Percentiles rank a stretch among this genome's conserved stretches.
These are phyloP conservation scores for Montipora sp. DNA, from an alignment of 64 coral and sea anemone species.

Conservation along the genomic window DNA sequence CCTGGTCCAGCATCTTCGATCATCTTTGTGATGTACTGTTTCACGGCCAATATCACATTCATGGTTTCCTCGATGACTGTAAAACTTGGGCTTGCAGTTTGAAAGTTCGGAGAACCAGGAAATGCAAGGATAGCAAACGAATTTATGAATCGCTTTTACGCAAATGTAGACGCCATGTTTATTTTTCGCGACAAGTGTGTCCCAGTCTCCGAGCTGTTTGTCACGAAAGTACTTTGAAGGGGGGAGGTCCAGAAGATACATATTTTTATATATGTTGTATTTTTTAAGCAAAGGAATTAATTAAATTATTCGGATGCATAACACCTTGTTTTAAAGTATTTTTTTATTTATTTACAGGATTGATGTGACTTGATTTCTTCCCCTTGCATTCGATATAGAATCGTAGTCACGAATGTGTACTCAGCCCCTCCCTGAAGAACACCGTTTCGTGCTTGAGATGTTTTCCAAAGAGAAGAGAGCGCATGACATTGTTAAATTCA, in stretches of 20 bases:
- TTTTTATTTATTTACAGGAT: neutral
- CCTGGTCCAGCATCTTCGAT: conserved; percentile 87
- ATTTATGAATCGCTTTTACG: neutral
- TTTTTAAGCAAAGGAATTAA: too few relatives aligned
- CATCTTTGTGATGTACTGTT: conserved; percentile 98
- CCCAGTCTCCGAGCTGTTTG: neutral
- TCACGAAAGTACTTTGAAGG: too few relatives aligned
- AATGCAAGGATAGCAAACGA: neutral
- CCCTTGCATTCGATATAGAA: neutral
- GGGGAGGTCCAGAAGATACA: too few relatives aligned
- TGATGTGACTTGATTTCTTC: neutral
- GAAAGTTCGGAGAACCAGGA: neutral
- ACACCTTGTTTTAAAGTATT: neutral
- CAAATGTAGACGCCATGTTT: conserved; percentile 84
- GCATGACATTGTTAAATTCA: conserved; percentile 53
- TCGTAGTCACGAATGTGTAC: neutral
- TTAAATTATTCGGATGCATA: too few relatives aligned
- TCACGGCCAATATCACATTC: conserved; percentile 98
- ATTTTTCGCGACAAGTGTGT: conserved; percentile 39
- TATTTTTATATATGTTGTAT: too few relatives aligned
- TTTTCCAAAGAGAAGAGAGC: neutral
- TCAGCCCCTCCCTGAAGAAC: conserved; percentile 36
- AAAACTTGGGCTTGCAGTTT: neutral
- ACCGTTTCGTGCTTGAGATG: neutral
- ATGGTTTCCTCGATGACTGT: conserved; percentile 25